A percentile compares a stretch with the other conserved stretches of the same genome.
phyloP scores from a whole-genome alignment of 2,797 vertebrate genomes.

The Danio jaintianensis region DNA sequence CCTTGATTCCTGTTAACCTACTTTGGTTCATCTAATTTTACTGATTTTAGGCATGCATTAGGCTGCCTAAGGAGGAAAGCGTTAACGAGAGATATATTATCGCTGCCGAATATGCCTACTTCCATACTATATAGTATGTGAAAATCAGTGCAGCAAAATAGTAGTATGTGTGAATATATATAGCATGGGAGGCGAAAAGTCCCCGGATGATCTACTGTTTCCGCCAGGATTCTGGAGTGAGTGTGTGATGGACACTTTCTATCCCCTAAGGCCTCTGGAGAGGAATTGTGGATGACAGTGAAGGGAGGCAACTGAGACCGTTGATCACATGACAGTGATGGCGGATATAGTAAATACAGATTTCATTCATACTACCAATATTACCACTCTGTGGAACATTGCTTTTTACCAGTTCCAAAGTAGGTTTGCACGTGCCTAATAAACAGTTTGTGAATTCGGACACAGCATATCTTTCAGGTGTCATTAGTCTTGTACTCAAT shows the following conservation, averaged over 20 bases:
- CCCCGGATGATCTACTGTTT: neutral
- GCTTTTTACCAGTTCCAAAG: too few species aligned
- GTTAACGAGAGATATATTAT: neutral
- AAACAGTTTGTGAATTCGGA: too few species aligned
- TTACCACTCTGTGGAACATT: too few species aligned
- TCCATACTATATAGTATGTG: neutral
- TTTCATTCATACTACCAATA: neutral
- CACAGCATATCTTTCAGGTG: neutral
- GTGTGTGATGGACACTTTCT: neutral
- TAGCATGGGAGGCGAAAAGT: neutral
- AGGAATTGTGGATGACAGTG: neutral
- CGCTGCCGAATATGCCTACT: too few species aligned
- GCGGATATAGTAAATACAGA: neutral
- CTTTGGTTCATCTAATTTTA: neutral
- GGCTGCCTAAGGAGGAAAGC: constrained; percentile 26
- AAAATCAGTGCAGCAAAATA: neutral
- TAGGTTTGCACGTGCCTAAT: too few species aligned
- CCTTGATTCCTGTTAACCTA: constrained; percentile 1
- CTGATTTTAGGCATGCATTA: constrained; percentile 14
- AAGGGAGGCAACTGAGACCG: neutral
- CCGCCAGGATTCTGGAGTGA: neutral
- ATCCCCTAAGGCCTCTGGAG: neutral
- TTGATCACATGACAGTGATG: neutral
- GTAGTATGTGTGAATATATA: neutral
- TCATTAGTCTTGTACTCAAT: neutral